These are phyloP conservation scores for Scylla paramamosain DNA, from an alignment of 1,140 invertebrate species.

Conservation along the genomic window DNA sequence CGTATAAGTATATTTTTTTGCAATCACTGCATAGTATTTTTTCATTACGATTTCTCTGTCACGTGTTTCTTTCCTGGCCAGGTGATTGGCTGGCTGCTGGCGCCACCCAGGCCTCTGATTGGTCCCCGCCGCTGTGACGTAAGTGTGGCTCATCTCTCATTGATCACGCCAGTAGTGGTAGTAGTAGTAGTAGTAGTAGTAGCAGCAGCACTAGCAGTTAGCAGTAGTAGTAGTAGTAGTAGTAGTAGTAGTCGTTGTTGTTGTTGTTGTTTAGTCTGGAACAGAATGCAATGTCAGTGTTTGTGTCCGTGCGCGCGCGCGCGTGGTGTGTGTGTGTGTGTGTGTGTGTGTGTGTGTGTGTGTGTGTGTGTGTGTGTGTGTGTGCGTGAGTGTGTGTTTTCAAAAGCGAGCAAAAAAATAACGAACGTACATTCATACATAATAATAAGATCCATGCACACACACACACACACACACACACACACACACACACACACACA, in stretches of 20 bases:
- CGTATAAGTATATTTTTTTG: no score
- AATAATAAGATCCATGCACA: background rate
- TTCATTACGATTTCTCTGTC: background rate
- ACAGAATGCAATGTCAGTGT: background rate
- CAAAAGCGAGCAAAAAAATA: background rate
- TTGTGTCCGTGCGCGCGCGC: background rate
- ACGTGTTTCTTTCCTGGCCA: background rate
- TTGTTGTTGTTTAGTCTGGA: background rate
- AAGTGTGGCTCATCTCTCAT: background rate
- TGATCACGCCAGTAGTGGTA: background rate
- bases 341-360: background rate
- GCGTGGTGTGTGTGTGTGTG: background rate
- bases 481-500: slow-evolving; percentile 20
- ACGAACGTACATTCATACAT: background rate
- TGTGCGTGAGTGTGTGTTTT: background rate
- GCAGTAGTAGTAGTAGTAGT: background rate
- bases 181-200: background rate
- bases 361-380: background rate
- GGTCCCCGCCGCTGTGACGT: background rate
- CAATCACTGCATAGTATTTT: no score
- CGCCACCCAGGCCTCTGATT: background rate
- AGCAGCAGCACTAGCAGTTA: background rate
- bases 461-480: slow-evolving; percentile 20
- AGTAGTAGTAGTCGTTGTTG: background rate
- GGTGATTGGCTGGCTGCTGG: background rate